Percentiles rank a stretch among this genome's conserved stretches.
These are phyloP conservation scores for Holothuria scabra DNA, from an alignment of 53 echinoderm and acorn worm species.

Conservation along the genomic window DNA sequence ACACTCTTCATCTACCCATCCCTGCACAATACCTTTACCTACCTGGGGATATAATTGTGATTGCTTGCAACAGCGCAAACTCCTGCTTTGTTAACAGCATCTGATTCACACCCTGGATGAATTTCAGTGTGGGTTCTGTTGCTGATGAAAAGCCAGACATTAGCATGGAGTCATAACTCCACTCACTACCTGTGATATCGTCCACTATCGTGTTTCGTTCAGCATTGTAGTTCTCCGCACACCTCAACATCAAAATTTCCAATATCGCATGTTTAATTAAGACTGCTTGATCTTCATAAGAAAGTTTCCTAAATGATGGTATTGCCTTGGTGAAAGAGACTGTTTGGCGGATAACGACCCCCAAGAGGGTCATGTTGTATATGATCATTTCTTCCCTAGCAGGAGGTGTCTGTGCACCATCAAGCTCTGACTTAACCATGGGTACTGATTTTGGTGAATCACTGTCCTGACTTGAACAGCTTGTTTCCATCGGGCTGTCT, in stretches of 20 bases:
- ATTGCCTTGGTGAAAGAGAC: conserved; percentile 98
- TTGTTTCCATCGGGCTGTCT: conserved; percentile 49
- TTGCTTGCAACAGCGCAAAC: conserved; percentile 92
- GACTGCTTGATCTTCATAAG: conserved; percentile 98
- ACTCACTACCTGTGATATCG: conserved; percentile 98
- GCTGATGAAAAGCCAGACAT: conserved; percentile 93
- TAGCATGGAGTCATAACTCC: conserved; percentile 94
- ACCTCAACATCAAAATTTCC: conserved; percentile 94
- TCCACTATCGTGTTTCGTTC: conserved; percentile 93
- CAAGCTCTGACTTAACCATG: conserved; percentile 25
- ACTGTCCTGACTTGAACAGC: conserved; percentile 45
- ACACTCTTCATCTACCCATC: no score
- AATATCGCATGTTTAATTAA: conserved; percentile 96
- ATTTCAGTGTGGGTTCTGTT: conserved; percentile 89
- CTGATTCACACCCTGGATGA: conserved; percentile 88
- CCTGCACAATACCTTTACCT: conserved; percentile 9
- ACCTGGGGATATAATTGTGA: conserved; percentile 98
- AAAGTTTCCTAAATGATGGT: conserved; percentile 86
- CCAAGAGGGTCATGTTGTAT: conserved; percentile 94
- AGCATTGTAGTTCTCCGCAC: conserved; percentile 94
- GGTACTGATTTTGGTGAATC: conserved; percentile 35
- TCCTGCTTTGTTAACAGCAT: conserved; percentile 84
- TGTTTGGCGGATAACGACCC: conserved; percentile 95
- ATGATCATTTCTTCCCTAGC: conserved; percentile 78
- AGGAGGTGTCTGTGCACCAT: neutral